Evolutionary conservation across 1,140 invertebrate genomes (phyloP), one percentile per base, ranked within the genome.

Genomic region (Listronotus oregonensis): DNA sequence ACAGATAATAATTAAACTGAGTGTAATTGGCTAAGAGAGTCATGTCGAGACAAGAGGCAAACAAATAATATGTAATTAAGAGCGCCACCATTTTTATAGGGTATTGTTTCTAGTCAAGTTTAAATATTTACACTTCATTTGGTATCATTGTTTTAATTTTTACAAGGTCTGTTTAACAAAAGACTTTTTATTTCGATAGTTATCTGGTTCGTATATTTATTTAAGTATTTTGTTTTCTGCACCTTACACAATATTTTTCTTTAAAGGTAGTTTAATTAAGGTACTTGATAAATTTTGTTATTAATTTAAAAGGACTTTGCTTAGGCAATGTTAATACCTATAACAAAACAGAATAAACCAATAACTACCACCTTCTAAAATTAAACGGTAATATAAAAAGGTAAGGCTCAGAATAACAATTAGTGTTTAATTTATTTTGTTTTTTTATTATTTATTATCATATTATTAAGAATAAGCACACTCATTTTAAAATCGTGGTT

Each of bases 21-120:
- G n/a, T 37, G 47, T 61, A 61, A 61, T 61, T 61, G 59, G 59
- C 39, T 52, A 27, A 32, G 44, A 47, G 39, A 61, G 18, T 6
- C 27, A 27, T 51, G 49, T 34, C 59, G 59, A 61, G 59, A 61
- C 59, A 61, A 61, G 46, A 39, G 40, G 31, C 59, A 61, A 61
- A 61, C 59, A 61, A 59, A 51, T 61, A 61, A 61, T 61, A 61
- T 61, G 59, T 61, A 61, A 61, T 61, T 61, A 61, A 52, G 42
- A 61, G 59, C 59, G 59, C 59, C 59, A 61, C 50, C 59, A 52
- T 61, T 61, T 61, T 61, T 61, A 61, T 52, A 47, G 59, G 34
- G 59, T 52, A 61, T 61, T 61, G 59, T 61, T 51, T 51, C 57
- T 47, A 61, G 46, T 40, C 59, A 32, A 61, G 47, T 61, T 34